A percentile compares a stretch with the other conserved stretches of the same genome.
phyloP scores from a whole-genome alignment of 2,113 vertebrate genomes.

The Barbus barbus region DNA sequence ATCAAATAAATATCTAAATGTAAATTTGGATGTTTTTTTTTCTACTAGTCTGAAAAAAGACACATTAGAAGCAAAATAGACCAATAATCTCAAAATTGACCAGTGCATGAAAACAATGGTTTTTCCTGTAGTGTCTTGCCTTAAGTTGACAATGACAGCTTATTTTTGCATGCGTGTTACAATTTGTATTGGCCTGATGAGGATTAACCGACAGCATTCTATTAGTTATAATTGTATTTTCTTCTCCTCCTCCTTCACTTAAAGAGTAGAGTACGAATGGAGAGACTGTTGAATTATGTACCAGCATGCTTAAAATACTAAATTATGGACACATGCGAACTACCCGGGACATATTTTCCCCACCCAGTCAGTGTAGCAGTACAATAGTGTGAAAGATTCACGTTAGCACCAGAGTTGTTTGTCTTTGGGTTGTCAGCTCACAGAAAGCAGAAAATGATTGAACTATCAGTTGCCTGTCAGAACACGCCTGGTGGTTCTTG shows the following conservation, averaged over 20 bases:
- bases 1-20: background rate
- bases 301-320: conserved; percentile 29
- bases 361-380: conserved; percentile 23
- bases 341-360: conserved; percentile 24
- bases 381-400: conserved; percentile 35
- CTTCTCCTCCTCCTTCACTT: background rate
- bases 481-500: conserved; percentile 48
- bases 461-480: conserved; percentile 48
- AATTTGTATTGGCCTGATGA: conserved; percentile 1
- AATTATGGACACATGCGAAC: conserved; percentile 25
- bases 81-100: background rate
- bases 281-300: conserved; percentile 30
- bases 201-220: background rate
- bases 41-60: background rate
- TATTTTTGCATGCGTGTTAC: background rate
- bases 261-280: background rate
- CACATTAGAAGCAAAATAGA: background rate
- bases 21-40: background rate
- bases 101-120: conserved; percentile 5
- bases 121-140: background rate
- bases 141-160: background rate
- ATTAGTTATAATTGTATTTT: background rate
- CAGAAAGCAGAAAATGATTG: conserved; percentile 54
- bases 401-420: conserved; percentile 54
- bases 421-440: conserved; percentile 48